Conservation (phyloP, 2,113 vertebrate species). For the Plestiodon gilberti region DNA sequence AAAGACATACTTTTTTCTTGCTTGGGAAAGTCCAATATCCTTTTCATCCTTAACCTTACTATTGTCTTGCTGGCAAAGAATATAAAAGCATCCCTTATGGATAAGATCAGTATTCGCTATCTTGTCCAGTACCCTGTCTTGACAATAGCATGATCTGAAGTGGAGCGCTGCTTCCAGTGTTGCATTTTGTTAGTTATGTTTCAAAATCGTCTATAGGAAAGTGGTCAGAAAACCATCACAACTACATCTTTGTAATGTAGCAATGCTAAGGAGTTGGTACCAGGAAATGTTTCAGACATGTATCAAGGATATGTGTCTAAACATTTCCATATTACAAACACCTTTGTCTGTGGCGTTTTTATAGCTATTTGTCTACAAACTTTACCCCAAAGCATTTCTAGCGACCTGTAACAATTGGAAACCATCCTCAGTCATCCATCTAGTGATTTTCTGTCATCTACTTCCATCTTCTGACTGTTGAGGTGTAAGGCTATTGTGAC, state of each 20-base stretch:
- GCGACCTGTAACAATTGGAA: background rate
- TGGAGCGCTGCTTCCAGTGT: background rate
- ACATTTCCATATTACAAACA: background rate
- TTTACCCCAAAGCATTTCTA: background rate
- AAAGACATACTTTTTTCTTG: background rate
- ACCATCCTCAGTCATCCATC: background rate
- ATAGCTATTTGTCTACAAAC: background rate
- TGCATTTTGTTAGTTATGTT: background rate
- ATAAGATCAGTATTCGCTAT: background rate
- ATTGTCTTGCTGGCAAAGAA: background rate
- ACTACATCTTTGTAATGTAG: background rate
- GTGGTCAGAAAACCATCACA: background rate
- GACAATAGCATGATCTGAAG: background rate
- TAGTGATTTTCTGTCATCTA: background rate
- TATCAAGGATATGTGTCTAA: background rate
- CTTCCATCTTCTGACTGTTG: background rate
- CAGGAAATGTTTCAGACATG: too few relatives aligned
- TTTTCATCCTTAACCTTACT: background rate
- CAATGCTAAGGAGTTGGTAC: background rate
- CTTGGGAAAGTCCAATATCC: background rate
- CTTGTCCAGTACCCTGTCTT: background rate
- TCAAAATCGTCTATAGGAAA: background rate
- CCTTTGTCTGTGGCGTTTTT: too few relatives aligned
- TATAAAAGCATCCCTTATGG: background rate
- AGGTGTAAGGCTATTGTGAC: background rate